Conservation (phyloP, 1,140 invertebrate genomes). For the Ladona fulva region DNA sequence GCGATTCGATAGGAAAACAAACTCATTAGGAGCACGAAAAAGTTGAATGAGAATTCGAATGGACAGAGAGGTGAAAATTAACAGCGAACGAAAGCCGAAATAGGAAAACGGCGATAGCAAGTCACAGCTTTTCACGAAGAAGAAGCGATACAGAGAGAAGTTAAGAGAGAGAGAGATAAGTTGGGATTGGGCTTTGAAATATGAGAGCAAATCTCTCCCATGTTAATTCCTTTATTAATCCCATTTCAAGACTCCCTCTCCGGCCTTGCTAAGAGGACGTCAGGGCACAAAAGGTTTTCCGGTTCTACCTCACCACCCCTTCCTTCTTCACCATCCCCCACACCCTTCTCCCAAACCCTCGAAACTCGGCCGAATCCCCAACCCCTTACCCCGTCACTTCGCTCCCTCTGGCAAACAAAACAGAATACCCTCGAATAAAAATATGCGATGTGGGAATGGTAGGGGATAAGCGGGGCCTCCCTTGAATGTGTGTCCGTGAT, state of each 20-base stretch:
- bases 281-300: background rate
- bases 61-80: background rate
- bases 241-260: conserved; percentile 10
- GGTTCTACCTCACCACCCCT: background rate
- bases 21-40: background rate
- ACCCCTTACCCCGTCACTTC: background rate
- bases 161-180: no score
- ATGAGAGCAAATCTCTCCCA: background rate
- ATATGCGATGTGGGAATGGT: background rate
- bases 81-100: background rate
- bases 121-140: background rate
- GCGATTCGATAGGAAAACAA: no score
- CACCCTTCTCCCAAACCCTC: background rate
- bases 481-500: background rate
- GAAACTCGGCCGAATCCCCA: background rate
- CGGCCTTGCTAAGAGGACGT: background rate
- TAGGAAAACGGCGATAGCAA: background rate
- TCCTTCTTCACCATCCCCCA: background rate
- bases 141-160: background rate
- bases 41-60: background rate
- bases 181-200: background rate
- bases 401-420: no score
- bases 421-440: background rate
- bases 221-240: conserved; percentile 9
- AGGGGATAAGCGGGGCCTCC: no score